Evolutionary conservation across 1,140 invertebrate genomes (phyloP).

Genomic region (Hydropsyche tenuis): DNA sequence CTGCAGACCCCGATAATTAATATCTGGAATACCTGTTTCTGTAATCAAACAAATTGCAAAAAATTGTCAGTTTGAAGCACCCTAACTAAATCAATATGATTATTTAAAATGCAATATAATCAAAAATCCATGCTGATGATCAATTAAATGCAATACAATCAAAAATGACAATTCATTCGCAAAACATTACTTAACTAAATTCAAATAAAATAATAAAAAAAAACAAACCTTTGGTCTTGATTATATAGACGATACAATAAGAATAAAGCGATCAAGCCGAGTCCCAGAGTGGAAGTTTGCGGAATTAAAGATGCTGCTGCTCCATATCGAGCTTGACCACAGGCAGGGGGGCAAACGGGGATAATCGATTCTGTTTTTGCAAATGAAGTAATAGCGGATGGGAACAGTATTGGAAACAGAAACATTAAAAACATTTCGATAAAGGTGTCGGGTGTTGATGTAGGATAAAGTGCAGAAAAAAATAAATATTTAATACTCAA

Average conservation of each 20-base stretch:
- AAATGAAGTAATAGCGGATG: background rate
- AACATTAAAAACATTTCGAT: constrained; percentile 9
- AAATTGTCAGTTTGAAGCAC: background rate
- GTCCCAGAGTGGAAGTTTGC: constrained; percentile 54
- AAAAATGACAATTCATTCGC: constrained; percentile 7
- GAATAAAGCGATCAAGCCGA: constrained; percentile 57
- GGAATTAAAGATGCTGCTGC: constrained; percentile 58
- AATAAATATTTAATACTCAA: constrained; percentile 2
- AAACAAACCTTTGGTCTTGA: constrained; percentile 45
- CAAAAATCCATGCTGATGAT: background rate
- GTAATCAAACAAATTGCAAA: constrained; percentile 50
- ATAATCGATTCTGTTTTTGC: constrained; percentile 79
- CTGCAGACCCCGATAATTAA: constrained; percentile 70
- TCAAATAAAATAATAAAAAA: constrained; percentile 13
- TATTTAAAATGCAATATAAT: background rate
- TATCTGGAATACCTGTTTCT: constrained; percentile 74
- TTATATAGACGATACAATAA: constrained; percentile 47
- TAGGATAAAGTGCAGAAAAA: constrained; percentile 1
- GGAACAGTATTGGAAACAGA: background rate
- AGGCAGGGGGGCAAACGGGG: constrained; percentile 91
- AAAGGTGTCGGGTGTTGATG: background rate
- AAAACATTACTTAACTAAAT: background rate
- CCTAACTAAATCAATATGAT: constrained; percentile 50
- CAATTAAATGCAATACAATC: background rate
- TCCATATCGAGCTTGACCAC: constrained; percentile 74